Evolutionary conservation across 2,113 vertebrate genomes (phyloP), one percentile per base, ranked within the genome.

Genomic region (Corythoichthys haematopterus): DNA sequence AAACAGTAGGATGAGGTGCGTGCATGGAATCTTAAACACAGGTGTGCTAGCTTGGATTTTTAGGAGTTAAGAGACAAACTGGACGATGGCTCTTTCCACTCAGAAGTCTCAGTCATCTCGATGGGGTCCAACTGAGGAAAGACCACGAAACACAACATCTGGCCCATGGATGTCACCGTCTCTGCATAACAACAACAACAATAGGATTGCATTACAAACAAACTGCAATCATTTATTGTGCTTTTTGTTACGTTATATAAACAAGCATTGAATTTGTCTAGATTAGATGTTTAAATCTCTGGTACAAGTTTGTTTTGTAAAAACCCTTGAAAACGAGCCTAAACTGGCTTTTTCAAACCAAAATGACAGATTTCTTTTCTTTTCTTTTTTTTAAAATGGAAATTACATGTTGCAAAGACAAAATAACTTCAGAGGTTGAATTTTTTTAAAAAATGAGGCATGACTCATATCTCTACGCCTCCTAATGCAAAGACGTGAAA

Each of bases 61-160:
- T 84, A 90, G 58, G 84, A 83, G 52, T 61, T 72, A 73, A 70
- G 79, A 56, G 86, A 84, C 20, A 80, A 72, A 53, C 80, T 84
- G n/a, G 88, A 86, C 12, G 88, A 77, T 15, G 67, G 79, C 52
- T 87, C 85, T 52, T 82, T 88, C 88, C 82, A 80, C 64, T 89
- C 87, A 68, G 78, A 71, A 5, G 85, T 74, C 33, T 45, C 56
- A 1, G 85, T 90, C 6, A 90, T 90, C 81, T 94, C 92, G 0
- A 90, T 89, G 1, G 87, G 84, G 43, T 87, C 89, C 3, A 90
- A 70, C 84, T 98, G 95, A 65, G 96, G 96, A 82, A 95, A 96
- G 75, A 98, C 95, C 77, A 98, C 95, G 15, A 93, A 98, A 80
- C 95, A 98, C 85, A 98, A 77, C 88, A 94, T 91, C 93, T 98